Evolutionary conservation across 2,797 vertebrate genomes (phyloP).

Genomic region (Ibycter americanus): DNA sequence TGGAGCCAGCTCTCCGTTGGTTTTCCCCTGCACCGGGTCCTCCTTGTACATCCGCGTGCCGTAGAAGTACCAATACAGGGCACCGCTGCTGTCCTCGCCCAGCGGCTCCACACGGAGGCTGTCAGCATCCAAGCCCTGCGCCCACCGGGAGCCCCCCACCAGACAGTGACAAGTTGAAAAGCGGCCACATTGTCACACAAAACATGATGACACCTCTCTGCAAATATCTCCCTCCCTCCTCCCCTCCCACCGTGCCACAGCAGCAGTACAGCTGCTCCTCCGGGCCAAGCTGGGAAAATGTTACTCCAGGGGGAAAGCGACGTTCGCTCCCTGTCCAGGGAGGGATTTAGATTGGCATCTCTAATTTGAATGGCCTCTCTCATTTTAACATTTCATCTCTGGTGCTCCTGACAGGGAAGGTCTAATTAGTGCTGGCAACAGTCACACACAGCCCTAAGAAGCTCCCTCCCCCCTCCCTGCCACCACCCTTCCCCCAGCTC

Average conservation of each 20-base stretch:
- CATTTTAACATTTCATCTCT: constrained; percentile 57
- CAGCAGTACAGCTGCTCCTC: constrained; percentile 55
- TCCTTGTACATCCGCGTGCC: constrained; percentile 98
- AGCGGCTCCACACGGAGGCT: constrained; percentile 95
- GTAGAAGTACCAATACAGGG: constrained; percentile 99
- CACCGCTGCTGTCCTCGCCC: constrained; percentile 91
- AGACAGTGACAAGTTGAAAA: constrained; percentile 57
- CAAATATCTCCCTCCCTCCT: constrained; percentile 19
- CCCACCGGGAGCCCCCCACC: constrained; percentile 7
- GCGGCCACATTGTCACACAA: constrained; percentile 56
- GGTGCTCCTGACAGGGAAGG: constrained; percentile 55
- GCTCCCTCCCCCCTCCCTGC: not conserved
- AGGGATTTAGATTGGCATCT: constrained; percentile 60
- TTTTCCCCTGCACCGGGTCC: constrained; percentile 75
- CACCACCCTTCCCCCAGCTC: constrained; percentile 1
- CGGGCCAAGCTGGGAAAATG: constrained; percentile 12
- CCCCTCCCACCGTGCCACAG: constrained; percentile 38
- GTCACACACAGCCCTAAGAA: constrained; percentile 27
- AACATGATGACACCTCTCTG: constrained; percentile 9
- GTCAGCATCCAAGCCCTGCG: constrained; percentile 92
- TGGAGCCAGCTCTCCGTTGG: constrained; percentile 70
- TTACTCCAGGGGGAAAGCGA: constrained; percentile 47
- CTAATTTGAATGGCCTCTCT: constrained; percentile 67
- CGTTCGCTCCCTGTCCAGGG: not conserved
- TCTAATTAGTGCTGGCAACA: constrained; percentile 59